A percentile compares a stretch with the other conserved stretches of the same genome.
Evolutionary conservation across 2,888 invertebrate genomes (phyloP).

Genomic region (Campaea margaritaria): DNA sequence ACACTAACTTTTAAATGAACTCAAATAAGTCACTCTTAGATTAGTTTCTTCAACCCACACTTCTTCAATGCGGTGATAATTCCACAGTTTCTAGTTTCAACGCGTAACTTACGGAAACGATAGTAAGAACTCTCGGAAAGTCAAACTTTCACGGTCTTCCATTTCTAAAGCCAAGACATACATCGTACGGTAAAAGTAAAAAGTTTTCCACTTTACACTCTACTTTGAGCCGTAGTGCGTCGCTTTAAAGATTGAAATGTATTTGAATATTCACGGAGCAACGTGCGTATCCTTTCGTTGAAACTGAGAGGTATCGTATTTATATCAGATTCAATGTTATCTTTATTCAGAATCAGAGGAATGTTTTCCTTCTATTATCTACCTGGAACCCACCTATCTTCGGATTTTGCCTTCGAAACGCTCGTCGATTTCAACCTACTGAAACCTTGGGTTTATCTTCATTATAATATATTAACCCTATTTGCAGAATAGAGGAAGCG

Average conservation of each 20-base stretch:
- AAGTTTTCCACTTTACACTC: slow-evolving; percentile 1
- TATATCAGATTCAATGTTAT: slow-evolving; percentile 24
- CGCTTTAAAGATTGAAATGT: not conserved
- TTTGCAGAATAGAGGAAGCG: not conserved
- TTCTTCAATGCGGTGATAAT: slow-evolving; percentile 16
- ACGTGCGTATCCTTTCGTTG: slow-evolving; percentile 14
- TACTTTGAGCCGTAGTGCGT: slow-evolving; percentile 13
- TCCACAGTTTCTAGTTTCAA: slow-evolving; percentile 17
- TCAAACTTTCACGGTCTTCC: slow-evolving; percentile 20
- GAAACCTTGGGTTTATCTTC: slow-evolving; percentile 14
- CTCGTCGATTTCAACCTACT: slow-evolving; percentile 22
- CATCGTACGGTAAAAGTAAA: slow-evolving; percentile 7
- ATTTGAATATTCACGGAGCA: not conserved
- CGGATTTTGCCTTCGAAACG: slow-evolving; percentile 9
- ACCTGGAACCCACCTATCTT: slow-evolving; percentile 16
- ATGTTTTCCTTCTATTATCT: slow-evolving; percentile 27
- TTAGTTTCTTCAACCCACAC: slow-evolving; percentile 8
- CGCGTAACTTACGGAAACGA: slow-evolving; percentile 24
- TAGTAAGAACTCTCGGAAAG: slow-evolving; percentile 18
- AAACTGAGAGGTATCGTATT: slow-evolving; percentile 19
- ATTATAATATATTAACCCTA: slow-evolving; percentile 26
- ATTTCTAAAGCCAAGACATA: slow-evolving; percentile 27
- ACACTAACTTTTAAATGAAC: no score
- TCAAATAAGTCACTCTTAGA: not conserved
- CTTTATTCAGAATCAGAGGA: slow-evolving; percentile 25